Conservation (phyloP, 2,113 vertebrate species). For the Morone saxatilis region DNA sequence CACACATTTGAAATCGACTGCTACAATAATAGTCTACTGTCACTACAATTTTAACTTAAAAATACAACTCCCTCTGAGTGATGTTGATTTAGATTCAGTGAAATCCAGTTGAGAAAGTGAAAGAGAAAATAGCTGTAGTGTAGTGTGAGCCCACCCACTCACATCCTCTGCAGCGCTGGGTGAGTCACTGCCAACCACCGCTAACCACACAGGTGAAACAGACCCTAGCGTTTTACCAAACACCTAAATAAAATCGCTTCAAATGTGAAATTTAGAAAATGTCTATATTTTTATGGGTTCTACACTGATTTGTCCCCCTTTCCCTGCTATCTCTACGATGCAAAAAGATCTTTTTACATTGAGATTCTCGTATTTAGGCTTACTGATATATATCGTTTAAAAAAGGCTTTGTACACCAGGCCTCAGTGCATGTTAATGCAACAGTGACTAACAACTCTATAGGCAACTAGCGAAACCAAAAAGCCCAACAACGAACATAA, state of each 20-base stretch:
- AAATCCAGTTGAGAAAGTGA: slow-evolving; percentile 57
- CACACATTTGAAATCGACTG: neutral
- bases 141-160: slow-evolving; percentile 60
- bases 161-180: slow-evolving; percentile 52
- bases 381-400: neutral
- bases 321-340: neutral
- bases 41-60: neutral
- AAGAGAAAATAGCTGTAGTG: slow-evolving; percentile 68
- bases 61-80: neutral
- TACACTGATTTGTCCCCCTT: slow-evolving; percentile 5
- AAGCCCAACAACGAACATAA: slow-evolving; percentile 52
- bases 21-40: neutral
- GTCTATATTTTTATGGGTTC: neutral
- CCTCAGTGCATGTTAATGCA: neutral
- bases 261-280: slow-evolving; percentile 1
- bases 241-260: neutral
- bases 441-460: slow-evolving; percentile 14
- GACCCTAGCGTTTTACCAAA: neutral
- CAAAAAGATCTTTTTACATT: neutral
- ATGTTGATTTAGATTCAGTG: slow-evolving; percentile 14
- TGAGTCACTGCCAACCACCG: slow-evolving; percentile 54
- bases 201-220: slow-evolving; percentile 65
- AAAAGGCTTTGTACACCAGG: neutral
- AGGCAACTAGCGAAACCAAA: slow-evolving; percentile 22
- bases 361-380: neutral